Percentiles rank a stretch among this genome's conserved stretches.
phyloP scores from a whole-genome alignment of 2,113 vertebrate genomes.

The Bungarus multicinctus region DNA sequence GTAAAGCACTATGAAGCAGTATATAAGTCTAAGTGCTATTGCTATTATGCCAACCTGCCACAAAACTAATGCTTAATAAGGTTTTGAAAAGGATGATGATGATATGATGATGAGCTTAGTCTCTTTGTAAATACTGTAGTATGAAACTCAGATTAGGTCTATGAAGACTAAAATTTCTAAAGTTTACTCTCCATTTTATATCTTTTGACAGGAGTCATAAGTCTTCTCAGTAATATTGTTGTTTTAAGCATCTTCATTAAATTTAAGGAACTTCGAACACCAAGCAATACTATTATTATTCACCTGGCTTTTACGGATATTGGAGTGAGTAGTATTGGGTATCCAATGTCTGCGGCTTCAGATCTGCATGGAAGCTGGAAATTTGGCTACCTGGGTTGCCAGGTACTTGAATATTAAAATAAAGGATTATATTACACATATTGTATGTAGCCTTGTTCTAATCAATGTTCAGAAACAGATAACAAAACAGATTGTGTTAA shows the following conservation, averaged over 20 bases:
- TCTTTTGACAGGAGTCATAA: constrained; percentile 81
- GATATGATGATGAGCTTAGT: background rate
- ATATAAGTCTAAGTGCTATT: no score
- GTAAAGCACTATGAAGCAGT: no score
- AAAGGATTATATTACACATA: background rate
- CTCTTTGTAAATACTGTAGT: constrained; percentile 1
- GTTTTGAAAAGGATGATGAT: background rate
- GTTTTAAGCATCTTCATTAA: constrained; percentile 93
- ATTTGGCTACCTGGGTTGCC: constrained; percentile 90
- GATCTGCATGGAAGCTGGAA: constrained; percentile 95
- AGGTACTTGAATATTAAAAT: constrained; percentile 71
- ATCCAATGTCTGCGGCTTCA: constrained; percentile 96
- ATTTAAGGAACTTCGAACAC: constrained; percentile 89
- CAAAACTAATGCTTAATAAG: background rate
- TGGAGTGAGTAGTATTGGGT: constrained; percentile 94
- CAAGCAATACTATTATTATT: constrained; percentile 94
- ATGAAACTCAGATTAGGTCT: background rate
- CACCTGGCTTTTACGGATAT: constrained; percentile 95
- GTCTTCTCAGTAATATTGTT: constrained; percentile 88
- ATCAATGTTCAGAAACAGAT: background rate
- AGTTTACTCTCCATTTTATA: constrained; percentile 32
- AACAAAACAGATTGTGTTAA: background rate
- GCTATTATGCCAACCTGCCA: background rate
- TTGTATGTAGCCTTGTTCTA: background rate
- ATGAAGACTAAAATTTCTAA: background rate